phyloP scores from a whole-genome alignment of 2,113 vertebrate species.

The Regulus satrapa region DNA sequence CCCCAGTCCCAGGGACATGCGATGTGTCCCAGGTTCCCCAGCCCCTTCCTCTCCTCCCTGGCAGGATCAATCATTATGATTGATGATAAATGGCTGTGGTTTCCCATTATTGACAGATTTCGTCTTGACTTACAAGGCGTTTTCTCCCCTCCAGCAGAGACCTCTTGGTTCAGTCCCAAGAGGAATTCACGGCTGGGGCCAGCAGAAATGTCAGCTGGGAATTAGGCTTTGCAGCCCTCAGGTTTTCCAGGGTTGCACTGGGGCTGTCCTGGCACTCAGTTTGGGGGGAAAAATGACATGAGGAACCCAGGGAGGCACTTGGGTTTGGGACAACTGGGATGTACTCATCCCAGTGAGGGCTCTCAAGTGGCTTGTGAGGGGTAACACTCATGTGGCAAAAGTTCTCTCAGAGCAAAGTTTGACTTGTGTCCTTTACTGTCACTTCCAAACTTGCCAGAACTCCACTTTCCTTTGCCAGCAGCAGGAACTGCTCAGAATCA shows the following conservation, averaged over 20 bases:
- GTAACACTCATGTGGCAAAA: background rate
- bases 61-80: background rate
- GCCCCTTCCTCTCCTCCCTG: background rate
- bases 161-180: background rate
- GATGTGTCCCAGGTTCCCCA: background rate
- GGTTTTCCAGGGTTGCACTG: background rate
- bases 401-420: background rate
- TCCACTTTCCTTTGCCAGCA: background rate
- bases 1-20: background rate
- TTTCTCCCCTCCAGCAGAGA: background rate
- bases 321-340: background rate
- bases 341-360: rapidly evolving
- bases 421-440: background rate
- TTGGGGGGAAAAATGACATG: background rate
- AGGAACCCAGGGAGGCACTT: background rate
- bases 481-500: background rate
- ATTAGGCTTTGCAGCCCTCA: background rate
- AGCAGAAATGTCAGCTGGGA: background rate
- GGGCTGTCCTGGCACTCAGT: background rate
- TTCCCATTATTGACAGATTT: background rate
- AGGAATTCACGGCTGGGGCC: background rate
- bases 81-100: background rate
- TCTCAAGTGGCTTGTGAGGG: background rate
- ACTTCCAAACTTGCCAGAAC: background rate
- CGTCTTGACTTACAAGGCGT: background rate